Conservation (phyloP, 2,888 invertebrate species). For the Chymomyza caudatula region DNA sequence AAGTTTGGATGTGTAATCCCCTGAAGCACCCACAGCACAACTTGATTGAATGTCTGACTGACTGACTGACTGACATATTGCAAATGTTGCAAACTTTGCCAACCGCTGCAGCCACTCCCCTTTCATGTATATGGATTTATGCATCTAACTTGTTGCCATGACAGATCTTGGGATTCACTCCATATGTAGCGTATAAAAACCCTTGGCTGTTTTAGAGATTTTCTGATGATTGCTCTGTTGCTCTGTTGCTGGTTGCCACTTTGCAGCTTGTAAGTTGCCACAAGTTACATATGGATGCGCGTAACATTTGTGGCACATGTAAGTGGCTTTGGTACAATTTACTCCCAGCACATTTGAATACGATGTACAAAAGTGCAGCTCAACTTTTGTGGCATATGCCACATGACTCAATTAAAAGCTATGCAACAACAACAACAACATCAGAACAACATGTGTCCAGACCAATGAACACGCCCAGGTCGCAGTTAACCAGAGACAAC, state of each 20-base stretch:
- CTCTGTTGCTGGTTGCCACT: constrained; percentile 33
- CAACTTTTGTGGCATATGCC: neutral
- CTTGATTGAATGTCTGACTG: neutral
- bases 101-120: neutral
- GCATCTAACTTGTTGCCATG: neutral
- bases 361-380: constrained; percentile 31
- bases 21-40: neutral
- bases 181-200: too few relatives aligned
- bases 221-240: neutral
- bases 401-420: neutral
- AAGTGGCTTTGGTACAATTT: neutral
- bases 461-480: neutral
- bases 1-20: neutral
- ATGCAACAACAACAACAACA: neutral
- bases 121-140: neutral
- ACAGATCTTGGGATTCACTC: neutral
- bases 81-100: neutral
- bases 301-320: neutral
- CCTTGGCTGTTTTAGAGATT: neutral
- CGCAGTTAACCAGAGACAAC: neutral
- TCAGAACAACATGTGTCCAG: neutral
- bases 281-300: constrained; percentile 20
- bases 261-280: constrained; percentile 22
- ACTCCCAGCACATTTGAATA: neutral
- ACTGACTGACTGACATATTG: neutral